Conservation (phyloP, 2,113 vertebrate species). For the Cichladusa arquata region DNA sequence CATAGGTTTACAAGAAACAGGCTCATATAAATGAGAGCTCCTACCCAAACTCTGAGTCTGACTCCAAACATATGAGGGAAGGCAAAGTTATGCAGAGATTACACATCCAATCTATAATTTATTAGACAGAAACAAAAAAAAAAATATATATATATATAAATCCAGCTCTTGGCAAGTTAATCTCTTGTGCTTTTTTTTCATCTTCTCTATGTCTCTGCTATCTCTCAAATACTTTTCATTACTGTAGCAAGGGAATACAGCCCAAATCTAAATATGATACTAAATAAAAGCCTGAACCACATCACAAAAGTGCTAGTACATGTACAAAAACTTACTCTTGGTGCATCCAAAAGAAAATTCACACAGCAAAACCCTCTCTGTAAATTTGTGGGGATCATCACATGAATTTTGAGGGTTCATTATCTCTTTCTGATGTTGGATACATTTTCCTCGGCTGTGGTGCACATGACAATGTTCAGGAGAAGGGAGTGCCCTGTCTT, state of each 20-base stretch:
- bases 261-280: background rate
- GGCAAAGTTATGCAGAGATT: background rate
- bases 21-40: background rate
- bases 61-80: background rate
- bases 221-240: background rate
- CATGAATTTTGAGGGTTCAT: background rate
- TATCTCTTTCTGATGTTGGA: background rate
- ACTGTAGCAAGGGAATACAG: background rate
- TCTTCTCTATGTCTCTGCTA: background rate
- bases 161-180: background rate
- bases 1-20: background rate
- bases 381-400: background rate
- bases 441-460: background rate
- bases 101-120: background rate
- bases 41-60: background rate
- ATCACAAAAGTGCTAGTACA: background rate
- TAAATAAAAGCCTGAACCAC: background rate
- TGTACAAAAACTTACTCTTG: background rate
- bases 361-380: background rate
- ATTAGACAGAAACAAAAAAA: background rate
- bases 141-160: background rate
- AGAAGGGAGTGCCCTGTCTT: background rate
- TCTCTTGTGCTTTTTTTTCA: background rate
- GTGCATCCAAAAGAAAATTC: background rate
- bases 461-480: accelerated